A percentile compares a stretch with the other conserved stretches of the same genome.
phyloP scores from a whole-genome alignment of 2,888 invertebrate genomes.

The Melitaea athalia region DNA sequence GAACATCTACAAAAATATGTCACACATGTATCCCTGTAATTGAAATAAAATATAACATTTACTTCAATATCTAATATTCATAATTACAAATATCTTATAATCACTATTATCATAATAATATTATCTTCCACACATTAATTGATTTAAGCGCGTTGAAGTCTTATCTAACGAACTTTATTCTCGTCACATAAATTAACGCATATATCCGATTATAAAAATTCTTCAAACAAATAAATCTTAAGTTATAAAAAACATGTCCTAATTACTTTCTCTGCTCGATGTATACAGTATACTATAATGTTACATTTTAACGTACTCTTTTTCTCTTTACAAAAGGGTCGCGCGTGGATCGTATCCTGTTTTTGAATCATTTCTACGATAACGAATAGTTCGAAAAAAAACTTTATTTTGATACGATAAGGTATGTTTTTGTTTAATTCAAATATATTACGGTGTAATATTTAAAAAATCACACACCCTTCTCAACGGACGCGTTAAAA shows the following conservation, averaged over 20 bases:
- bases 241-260: neutral
- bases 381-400: slow-evolving; percentile 2
- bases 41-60: too few relatives aligned
- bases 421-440: neutral
- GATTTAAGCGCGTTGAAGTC: slow-evolving; percentile 54
- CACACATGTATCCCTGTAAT: too few relatives aligned
- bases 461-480: slow-evolving; percentile 32
- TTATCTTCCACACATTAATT: neutral
- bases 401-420: neutral
- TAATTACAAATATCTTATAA: too few relatives aligned
- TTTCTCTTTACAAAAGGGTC: slow-evolving; percentile 22
- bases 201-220: neutral
- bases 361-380: slow-evolving; percentile 17
- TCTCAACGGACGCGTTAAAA: slow-evolving; percentile 33
- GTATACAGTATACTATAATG: slow-evolving; percentile 21
- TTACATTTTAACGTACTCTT: slow-evolving; percentile 22
- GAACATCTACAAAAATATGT: too few relatives aligned
- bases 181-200: neutral
- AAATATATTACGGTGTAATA: slow-evolving; percentile 6
- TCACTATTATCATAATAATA: neutral
- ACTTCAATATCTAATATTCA: too few relatives aligned
- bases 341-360: slow-evolving; percentile 20
- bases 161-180: slow-evolving; percentile 46
- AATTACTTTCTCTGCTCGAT: slow-evolving; percentile 7
- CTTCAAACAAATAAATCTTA: neutral